Evolutionary conservation across 2,888 invertebrate genomes (phyloP).

Genomic region (Zelleria hepariella): DNA sequence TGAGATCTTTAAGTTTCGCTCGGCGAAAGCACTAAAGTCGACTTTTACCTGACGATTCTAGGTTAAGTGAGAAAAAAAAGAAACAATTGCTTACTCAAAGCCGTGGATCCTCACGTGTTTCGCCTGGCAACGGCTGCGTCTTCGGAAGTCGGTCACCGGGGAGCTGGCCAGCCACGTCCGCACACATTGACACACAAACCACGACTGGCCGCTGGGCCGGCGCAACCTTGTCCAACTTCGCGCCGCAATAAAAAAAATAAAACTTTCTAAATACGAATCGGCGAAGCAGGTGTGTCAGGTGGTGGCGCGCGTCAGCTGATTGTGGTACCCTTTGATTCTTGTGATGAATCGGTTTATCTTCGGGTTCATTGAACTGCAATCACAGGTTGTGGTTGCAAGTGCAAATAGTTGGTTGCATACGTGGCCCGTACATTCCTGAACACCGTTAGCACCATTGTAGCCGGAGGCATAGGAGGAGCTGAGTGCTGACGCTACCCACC

Average conservation of each 20-base stretch:
- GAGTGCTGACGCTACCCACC: too few species aligned
- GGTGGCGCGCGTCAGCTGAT: constrained; percentile 17
- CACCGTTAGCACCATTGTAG: background rate
- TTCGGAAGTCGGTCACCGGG: background rate
- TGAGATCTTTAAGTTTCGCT: background rate
- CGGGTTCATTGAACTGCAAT: background rate
- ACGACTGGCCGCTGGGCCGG: constrained; percentile 38
- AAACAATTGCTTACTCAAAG: background rate
- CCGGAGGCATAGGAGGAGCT: background rate
- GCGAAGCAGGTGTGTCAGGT: constrained; percentile 33
- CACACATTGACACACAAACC: constrained; percentile 39
- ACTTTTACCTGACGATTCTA: background rate
- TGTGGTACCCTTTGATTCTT: background rate
- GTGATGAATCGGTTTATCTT: background rate
- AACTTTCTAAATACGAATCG: constrained; percentile 64
- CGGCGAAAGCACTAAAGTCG: background rate
- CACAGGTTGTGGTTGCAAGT: background rate
- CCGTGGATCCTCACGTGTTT: background rate
- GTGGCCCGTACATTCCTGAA: background rate
- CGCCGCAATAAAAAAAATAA: constrained; percentile 51
- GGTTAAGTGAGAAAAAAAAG: background rate
- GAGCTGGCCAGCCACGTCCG: constrained; percentile 26
- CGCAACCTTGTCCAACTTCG: constrained; percentile 45
- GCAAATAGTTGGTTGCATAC: too few species aligned
- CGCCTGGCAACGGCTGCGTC: background rate